Evolutionary conservation across 2,888 invertebrate species (phyloP), one percentile per base, ranked within the genome.

Genomic region (Chamaedrilus cognettii): DNA sequence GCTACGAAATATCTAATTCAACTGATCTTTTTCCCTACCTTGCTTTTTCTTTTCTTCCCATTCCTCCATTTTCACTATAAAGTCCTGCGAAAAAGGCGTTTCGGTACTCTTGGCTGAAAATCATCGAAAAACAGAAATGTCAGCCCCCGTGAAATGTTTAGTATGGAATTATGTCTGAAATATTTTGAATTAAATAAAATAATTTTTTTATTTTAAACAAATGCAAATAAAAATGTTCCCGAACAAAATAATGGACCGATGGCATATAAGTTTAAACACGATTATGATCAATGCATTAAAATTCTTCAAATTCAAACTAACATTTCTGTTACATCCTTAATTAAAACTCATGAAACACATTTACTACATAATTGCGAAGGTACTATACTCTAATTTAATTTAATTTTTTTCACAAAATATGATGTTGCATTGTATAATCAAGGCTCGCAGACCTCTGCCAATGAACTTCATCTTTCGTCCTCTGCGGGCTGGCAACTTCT

Each of bases 11-110:
- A n/a, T n/a, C n/a, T n/a, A n/a, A n/a, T n/a, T n/a, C n/a, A n/a
- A n/a, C n/a, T n/a, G n/a, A n/a, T n/a, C n/a, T 42, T 42, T 42
- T 15, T 15, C 19, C 42, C 19, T 35, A 60, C 60, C 60, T 30
- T 30, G 56, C 65, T 66, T 51, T 70, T 71, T 49, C 71, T 77
- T 26, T 70, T 64, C 62, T 77, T 93, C 90, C 93, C 93, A 94
- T 80, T 93, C 92, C 72, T 90, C 89, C 23, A 93, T 84, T 80
- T 93, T 93, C 82, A 89, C 90, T 34, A 90, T 87, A 79, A 92
- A 92, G 76, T 93, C 92, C 67, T 92, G 90, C 11, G 55, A 52
- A 52, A 52, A 52, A 7, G 55, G 55, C 19, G 55, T 19, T 26
- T 52, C 55, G 7, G 55, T 52, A 52, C 55, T 52, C 26, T 52